Evolutionary conservation across 2,797 vertebrate species (phyloP), one percentile per base, ranked within the genome.

Genomic region (Aeoliscus strigatus): DNA sequence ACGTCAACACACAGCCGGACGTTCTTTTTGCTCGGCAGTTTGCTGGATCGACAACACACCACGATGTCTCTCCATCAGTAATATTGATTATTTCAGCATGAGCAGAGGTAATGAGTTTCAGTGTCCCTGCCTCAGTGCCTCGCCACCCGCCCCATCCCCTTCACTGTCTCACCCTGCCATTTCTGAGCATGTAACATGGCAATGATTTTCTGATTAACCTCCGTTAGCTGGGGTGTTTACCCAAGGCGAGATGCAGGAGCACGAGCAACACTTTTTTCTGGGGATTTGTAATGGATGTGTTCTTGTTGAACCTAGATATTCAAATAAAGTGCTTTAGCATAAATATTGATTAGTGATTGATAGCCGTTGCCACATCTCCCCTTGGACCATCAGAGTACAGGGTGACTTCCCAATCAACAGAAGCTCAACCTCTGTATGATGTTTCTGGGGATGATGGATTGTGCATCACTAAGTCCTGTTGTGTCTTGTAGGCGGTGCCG

Each of bases 401-500:
- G n/a, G n/a, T n/a, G n/a, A n/a, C n/a, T n/a, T n/a, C n/a, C n/a
- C n/a, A n/a, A n/a, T n/a, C n/a, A n/a, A n/a, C n/a, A n/a, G n/a
- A n/a, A n/a, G n/a, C n/a, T n/a, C n/a, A n/a, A n/a, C n/a, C n/a
- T n/a, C n/a, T n/a, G n/a, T n/a, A n/a, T n/a, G n/a, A n/a, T n/a
- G n/a, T n/a, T n/a, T n/a, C n/a, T n/a, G n/a, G n/a, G n/a, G n/a
- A n/a, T n/a, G n/a, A n/a, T n/a, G n/a, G n/a, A n/a, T n/a, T n/a
- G n/a, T n/a, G n/a, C n/a, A n/a, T n/a, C n/a, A n/a, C n/a, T n/a
- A n/a, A n/a, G n/a, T n/a, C n/a, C n/a, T 48, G 50, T 55, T 13
- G 16, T 64, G 16, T 84, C 54, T 15, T 66, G 60, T 51, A 99
- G 96, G 95, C 50, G 94, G 92, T 15, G 94, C 94, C 1, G 93